Evolutionary conservation across 2,888 invertebrate genomes (phyloP), one percentile per base, ranked within the genome.

Genomic region (Meloe dianella): DNA sequence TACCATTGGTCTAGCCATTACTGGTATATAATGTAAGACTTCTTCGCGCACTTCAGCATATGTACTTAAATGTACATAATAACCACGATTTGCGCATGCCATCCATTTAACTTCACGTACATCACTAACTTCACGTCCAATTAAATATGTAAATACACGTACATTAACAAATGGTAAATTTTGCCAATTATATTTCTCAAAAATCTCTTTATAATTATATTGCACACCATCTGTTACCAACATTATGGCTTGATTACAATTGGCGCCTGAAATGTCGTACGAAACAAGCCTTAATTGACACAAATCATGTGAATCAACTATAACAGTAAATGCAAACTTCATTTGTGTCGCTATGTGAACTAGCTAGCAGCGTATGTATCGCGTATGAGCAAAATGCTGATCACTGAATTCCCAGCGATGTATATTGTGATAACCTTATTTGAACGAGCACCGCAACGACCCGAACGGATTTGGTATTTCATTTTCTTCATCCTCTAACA

Each of bases 221-320:
- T 98, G 97, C 17, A 98, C 96, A 27, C 98, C 98, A 84, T 99
- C 99, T n/a, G 98, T 98, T 75, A 99, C 91, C 75, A 99, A 85
- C 98, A 99, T 98, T 78, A 99, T 98, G 32, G 97, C 98, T 86
- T 97, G 93, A 85, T 95, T 96, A 82, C 94, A 94, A 74, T 88
- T 80, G 20, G 84, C 84, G 10, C 84, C 84, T 81, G 9, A n/a
- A 35, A 35, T 41, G n/a, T 27, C 10, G 30, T 29, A n/a, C 29
- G 22, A 27, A 8, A 14, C 12, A 5, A 17, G 56, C 17, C 14
- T 56, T 56, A 56, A 12, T 22, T 27, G 7, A 5, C 0, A 56
- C 24, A n/a, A 9, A 5, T 56, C 5, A 12, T 24, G 14, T 56
- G 14, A 29, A 27, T 2, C 14, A 6, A 22, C 14, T 12, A n/a